Conservation (phyloP, 2,888 invertebrate species). For the Calameuta filiformis region DNA sequence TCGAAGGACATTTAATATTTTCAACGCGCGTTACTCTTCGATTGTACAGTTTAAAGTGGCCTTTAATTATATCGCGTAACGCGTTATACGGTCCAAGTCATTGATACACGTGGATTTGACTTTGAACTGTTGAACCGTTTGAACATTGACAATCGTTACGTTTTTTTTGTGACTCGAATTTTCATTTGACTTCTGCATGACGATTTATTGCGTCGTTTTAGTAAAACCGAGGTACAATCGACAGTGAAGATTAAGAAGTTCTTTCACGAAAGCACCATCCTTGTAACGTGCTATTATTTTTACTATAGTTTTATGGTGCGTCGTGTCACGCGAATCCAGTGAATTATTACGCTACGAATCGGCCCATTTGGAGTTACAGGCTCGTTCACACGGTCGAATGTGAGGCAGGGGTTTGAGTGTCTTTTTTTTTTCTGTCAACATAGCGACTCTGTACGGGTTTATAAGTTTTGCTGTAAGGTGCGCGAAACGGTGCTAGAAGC, state of each 20-base stretch:
- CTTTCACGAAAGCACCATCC: background rate
- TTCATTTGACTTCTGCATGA: background rate
- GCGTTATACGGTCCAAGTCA: background rate
- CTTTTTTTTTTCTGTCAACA: background rate
- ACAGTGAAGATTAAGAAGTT: background rate
- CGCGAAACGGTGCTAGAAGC: conserved; percentile 33
- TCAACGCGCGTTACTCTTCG: background rate
- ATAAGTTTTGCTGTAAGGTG: background rate
- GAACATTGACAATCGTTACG: no score
- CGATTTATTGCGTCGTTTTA: background rate
- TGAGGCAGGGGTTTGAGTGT: background rate
- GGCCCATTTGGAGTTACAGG: background rate
- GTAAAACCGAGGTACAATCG: background rate
- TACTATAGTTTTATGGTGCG: background rate
- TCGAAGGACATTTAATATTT: background rate
- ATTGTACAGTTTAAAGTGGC: background rate
- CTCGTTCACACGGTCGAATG: background rate
- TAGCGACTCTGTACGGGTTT: background rate
- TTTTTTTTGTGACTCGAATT: background rate
- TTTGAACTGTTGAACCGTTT: background rate
- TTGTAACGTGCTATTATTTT: background rate
- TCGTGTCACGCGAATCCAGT: background rate
- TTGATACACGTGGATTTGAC: background rate
- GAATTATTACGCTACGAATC: background rate
- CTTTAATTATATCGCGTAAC: background rate